phyloP scores from a whole-genome alignment of 2,113 vertebrate genomes.

The Puffinus mauretanicus region DNA sequence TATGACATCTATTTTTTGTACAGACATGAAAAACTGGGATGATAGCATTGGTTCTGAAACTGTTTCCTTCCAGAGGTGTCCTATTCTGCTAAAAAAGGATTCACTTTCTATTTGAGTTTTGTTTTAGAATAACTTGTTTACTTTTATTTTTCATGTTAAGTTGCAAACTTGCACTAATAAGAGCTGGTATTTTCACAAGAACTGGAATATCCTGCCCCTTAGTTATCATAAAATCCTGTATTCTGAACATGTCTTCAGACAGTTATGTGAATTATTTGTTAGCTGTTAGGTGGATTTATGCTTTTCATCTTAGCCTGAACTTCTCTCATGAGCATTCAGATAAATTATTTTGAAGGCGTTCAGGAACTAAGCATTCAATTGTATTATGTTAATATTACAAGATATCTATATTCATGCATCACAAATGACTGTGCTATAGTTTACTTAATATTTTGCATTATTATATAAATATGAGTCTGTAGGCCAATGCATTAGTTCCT shows the following conservation, averaged over 20 bases:
- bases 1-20: neutral
- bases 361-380: neutral
- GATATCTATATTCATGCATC: neutral
- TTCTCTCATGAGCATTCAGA: slow-evolving; percentile 39
- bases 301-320: slow-evolving; percentile 45
- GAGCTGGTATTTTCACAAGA: neutral
- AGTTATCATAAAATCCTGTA: slow-evolving; percentile 1
- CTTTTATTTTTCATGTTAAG: neutral
- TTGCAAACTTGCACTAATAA: neutral
- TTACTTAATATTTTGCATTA: slow-evolving; percentile 35
- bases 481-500: neutral
- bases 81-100: neutral
- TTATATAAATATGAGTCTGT: slow-evolving; percentile 16
- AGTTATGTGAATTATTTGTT: slow-evolving; percentile 37
- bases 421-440: neutral
- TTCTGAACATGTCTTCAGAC: neutral
- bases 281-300: slow-evolving; percentile 48
- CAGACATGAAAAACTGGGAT: neutral
- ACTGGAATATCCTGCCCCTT: neutral
- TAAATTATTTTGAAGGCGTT: slow-evolving; percentile 45
- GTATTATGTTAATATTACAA: slow-evolving; percentile 32
- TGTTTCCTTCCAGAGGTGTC: neutral
- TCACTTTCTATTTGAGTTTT: neutral
- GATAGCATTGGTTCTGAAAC: neutral
- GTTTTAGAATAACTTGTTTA: neutral